phyloP scores from a whole-genome alignment of 2,888 invertebrate species.

The Standfussiana lucernea region DNA sequence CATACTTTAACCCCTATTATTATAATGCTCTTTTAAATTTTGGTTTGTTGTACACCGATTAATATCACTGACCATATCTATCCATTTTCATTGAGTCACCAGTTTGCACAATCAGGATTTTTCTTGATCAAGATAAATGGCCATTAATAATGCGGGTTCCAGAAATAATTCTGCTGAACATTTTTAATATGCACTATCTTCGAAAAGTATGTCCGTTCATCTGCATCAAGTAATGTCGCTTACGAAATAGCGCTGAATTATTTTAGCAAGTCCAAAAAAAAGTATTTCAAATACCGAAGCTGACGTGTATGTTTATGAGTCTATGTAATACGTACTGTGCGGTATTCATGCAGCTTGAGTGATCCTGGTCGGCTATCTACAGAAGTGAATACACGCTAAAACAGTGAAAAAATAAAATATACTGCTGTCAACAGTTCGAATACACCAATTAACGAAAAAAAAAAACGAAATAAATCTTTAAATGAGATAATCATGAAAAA shows the following conservation, averaged over 20 bases:
- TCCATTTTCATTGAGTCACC: neutral
- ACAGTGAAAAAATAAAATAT: constrained; percentile 72
- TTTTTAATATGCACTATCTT: neutral
- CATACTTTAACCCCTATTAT: too few relatives aligned
- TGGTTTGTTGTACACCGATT: neutral
- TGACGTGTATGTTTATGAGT: constrained; percentile 75
- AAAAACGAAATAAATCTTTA: neutral
- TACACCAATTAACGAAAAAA: constrained; percentile 34
- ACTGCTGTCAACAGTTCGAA: constrained; percentile 53
- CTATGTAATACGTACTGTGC: constrained; percentile 81
- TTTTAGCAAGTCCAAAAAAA: constrained; percentile 15
- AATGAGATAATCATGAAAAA: constrained; percentile 26
- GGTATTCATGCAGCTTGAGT: constrained; percentile 85
- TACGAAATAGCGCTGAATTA: constrained; percentile 32
- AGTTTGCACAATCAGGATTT: neutral
- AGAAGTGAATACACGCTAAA: constrained; percentile 83
- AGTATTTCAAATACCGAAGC: constrained; percentile 42
- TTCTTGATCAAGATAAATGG: neutral
- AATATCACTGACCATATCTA: neutral
- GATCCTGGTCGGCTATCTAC: constrained; percentile 84
- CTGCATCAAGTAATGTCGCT: constrained; percentile 40
- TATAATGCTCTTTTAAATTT: neutral
- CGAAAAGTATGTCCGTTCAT: constrained; percentile 30
- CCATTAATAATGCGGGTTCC: too few relatives aligned
- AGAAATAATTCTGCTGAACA: neutral